phyloP scores from a whole-genome alignment of 1,140 invertebrate species.

The Nasonia vitripennis region DNA sequence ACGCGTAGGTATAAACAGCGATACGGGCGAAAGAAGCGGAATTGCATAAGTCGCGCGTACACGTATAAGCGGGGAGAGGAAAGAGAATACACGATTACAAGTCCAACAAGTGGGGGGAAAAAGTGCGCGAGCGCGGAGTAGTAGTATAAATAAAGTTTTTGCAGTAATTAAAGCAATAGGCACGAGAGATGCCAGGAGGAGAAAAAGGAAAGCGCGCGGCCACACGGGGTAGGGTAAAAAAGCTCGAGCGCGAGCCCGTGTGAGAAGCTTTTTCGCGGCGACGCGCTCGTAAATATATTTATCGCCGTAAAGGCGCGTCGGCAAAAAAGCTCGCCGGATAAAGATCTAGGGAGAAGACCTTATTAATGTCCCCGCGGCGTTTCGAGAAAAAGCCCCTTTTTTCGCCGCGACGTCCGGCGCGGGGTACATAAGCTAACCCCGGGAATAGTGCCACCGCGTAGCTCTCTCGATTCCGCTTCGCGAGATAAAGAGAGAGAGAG shows the following conservation, averaged over 20 bases:
- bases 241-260: not conserved
- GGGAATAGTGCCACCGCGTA: not conserved
- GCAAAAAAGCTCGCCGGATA: constrained; percentile 12
- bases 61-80: not conserved
- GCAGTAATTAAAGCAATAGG: constrained; percentile 41
- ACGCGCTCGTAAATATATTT: constrained; percentile 48
- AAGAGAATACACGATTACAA: constrained; percentile 28
- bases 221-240: not conserved
- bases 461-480: not conserved
- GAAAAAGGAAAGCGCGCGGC: not conserved
- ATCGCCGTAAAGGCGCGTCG: constrained; percentile 39
- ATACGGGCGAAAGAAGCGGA: not conserved
- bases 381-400: constrained; percentile 20
- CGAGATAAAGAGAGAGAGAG: constrained; percentile 10
- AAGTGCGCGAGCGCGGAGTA: not conserved
- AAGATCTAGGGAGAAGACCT: constrained; percentile 35
- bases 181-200: not conserved
- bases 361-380: constrained; percentile 30
- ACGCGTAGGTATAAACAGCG: not conserved
- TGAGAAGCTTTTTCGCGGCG: constrained; percentile 33
- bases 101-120: constrained; percentile 15
- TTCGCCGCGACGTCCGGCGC: not conserved
- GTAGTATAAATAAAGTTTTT: constrained; percentile 46
- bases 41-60: constrained; percentile 24
- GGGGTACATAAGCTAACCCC: not conserved